Percentiles rank a stretch among this genome's conserved stretches.
Conservation (phyloP, 2,888 invertebrate genomes). For the Mythimna albipuncta region DNA sequence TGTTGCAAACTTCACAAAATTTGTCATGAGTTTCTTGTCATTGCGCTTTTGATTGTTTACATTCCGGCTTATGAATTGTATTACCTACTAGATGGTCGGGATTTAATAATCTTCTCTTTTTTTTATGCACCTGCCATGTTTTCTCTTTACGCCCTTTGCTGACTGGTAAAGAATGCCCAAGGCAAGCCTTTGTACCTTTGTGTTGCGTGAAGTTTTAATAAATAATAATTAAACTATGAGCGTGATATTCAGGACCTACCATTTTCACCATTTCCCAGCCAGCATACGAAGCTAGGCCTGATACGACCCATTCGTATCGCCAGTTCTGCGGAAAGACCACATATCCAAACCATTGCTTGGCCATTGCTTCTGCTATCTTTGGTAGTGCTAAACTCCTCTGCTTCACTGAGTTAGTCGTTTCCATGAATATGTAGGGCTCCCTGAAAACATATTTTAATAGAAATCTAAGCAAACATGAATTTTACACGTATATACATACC, state of each 20-base stretch:
- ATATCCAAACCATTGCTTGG: constrained; percentile 93
- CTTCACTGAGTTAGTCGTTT: constrained; percentile 73
- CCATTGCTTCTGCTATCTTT: constrained; percentile 92
- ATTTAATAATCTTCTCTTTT: too few relatives aligned
- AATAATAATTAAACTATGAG: too few relatives aligned
- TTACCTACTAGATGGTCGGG: neutral
- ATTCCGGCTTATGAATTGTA: neutral
- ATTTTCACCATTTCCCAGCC: constrained; percentile 89
- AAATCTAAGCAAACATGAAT: neutral
- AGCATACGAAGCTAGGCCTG: constrained; percentile 90
- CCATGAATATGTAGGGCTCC: constrained; percentile 85
- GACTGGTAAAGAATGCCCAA: too few relatives aligned
- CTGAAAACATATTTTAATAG: constrained; percentile 63
- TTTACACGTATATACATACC: too few relatives aligned
- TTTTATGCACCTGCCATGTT: too few relatives aligned
- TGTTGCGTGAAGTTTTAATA: too few relatives aligned
- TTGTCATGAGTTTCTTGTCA: neutral
- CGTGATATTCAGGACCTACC: constrained; percentile 73
- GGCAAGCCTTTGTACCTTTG: too few relatives aligned
- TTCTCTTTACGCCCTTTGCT: too few relatives aligned
- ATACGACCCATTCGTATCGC: constrained; percentile 91
- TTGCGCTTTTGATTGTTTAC: too few relatives aligned
- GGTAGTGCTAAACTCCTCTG: constrained; percentile 86
- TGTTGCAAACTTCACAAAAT: neutral
- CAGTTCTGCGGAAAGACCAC: constrained; percentile 91